A percentile compares a stretch with the other conserved stretches of the same genome.
These are phyloP conservation scores for Zosterops hypoxanthus DNA, from an alignment of 2,113 vertebrate species.

Conservation along the genomic window DNA sequence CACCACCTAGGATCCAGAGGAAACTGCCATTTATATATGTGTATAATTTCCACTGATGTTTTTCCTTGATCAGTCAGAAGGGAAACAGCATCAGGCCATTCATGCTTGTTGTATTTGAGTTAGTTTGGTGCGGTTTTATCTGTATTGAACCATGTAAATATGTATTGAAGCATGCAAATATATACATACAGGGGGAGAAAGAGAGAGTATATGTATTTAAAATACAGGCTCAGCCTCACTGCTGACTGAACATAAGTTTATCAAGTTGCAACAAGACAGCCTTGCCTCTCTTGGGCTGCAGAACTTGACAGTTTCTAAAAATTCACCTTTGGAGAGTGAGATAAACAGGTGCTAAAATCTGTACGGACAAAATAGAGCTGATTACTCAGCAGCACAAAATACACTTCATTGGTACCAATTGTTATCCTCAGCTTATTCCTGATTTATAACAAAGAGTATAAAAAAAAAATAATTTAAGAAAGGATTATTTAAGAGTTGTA, in stretches of 20 bases:
- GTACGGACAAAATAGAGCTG: neutral
- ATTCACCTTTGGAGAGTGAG: neutral
- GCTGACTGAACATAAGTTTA: neutral
- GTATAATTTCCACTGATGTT: neutral
- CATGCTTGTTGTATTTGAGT: neutral
- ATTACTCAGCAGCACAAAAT: neutral
- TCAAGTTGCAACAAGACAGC: neutral
- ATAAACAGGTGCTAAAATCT: neutral
- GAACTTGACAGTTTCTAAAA: neutral
- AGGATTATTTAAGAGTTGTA: neutral
- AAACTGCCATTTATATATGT: fast-evolving
- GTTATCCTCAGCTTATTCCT: neutral
- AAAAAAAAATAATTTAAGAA: neutral
- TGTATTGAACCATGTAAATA: neutral
- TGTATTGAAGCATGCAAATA: neutral
- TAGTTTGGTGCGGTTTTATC: neutral
- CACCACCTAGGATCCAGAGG: neutral
- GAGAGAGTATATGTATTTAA: neutral
- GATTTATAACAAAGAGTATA: neutral
- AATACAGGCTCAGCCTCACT: neutral
- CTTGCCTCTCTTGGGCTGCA: neutral
- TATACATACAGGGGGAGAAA: neutral
- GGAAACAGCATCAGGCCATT: neutral
- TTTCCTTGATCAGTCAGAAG: neutral
- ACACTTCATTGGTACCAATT: neutral